Base-by-base conservation (phyloP, 2,113 vertebrate genomes). In the Piaya cayana region DNA sequence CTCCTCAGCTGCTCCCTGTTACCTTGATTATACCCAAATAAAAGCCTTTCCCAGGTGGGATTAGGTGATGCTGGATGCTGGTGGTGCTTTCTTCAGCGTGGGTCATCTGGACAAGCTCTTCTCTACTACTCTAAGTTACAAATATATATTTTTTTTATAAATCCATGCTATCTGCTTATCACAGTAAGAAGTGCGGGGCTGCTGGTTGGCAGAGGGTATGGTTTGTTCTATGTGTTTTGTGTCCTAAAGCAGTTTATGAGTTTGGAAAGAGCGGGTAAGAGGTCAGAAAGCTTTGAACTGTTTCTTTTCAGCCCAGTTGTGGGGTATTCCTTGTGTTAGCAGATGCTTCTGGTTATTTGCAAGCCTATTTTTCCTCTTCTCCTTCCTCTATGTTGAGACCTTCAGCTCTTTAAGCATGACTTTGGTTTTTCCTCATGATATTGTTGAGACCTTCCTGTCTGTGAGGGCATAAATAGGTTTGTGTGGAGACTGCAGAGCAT, bases 11-110 rank as follows among this genome's bases (percentile, higher is more conserved):
- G 32, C 17, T 59, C 23, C 83, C 29, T 6, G 4, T 74, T 76
- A 36, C 58, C 43, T 29, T 43, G 86, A 27, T 5, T 83, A 45
- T 25, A 7, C 42, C 30, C 22, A 27, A n/a, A 56, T 17, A 69
- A 82, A 39, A 3, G 56, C 74, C 45, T 13, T 25, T 42, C 55
- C 36, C 4, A 15, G 89, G 64, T 30, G 58, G 1, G 26, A 22
- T 23, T 8, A 26, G 49, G 8, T 17, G 12, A 5, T 36, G 2
- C 3, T 9, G 27, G 36, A 0, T 22, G 53, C 1, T 9, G 19
- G 4, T 6, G 34, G 2, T 39, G 8, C 1, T 0, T 8, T 55
- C 2, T 0, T 9, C 1, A 1, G 21, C 0, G 0, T 7, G 25
- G 5, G 4, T 45, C 18, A 12, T n/a, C 3, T 4, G 21, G 45